Conservation (phyloP, 2,113 vertebrate genomes). For the Echinops telfairi region DNA sequence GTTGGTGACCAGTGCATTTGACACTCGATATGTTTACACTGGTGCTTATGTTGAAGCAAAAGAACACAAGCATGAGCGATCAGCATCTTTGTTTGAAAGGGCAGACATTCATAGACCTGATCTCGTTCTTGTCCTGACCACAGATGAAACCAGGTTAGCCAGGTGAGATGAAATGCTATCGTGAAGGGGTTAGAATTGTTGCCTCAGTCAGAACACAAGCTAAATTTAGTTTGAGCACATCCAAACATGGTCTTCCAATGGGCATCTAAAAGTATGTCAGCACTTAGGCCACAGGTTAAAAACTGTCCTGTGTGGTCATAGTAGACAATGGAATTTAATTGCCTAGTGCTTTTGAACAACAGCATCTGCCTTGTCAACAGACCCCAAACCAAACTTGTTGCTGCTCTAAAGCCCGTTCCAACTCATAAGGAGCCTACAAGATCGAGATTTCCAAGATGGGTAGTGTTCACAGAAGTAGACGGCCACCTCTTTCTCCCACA, state of each 20-base stretch:
- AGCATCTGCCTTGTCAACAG: not conserved
- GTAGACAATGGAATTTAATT: slow-evolving; percentile 31
- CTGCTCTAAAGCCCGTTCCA: not conserved
- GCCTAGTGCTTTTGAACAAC: not conserved
- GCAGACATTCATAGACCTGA: not conserved
- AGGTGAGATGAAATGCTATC: not conserved
- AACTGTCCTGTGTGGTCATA: not conserved
- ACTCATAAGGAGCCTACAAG: not conserved
- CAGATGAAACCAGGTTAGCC: not conserved
- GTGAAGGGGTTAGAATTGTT: not conserved
- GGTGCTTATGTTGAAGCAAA: not conserved
- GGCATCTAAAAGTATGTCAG: not conserved
- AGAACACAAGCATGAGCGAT: not conserved
- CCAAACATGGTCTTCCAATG: not conserved
- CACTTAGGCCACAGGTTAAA: not conserved
- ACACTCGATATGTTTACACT: not conserved
- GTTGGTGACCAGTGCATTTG: not conserved
- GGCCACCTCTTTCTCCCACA: not conserved
- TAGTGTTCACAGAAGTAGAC: not conserved
- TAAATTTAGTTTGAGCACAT: not conserved
- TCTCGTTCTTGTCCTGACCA: not conserved
- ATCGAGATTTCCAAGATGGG: not conserved
- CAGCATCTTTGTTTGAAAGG: not conserved
- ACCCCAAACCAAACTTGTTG: not conserved
- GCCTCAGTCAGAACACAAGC: not conserved